Conservation (phyloP, 2,797 vertebrate species). For the Rhinogobio ventralis region DNA sequence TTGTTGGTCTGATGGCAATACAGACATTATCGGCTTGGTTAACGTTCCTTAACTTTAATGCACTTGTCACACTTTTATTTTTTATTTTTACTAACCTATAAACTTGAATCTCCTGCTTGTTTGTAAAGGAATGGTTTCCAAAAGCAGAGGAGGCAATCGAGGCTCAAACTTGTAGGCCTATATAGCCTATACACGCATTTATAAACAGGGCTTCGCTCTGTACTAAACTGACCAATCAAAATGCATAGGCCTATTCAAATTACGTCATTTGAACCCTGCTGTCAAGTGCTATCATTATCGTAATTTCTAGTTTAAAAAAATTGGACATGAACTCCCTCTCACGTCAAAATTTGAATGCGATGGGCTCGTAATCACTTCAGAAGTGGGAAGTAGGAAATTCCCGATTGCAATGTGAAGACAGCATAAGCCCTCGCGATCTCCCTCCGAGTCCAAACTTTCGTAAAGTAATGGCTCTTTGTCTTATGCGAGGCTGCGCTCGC, state of each 20-base stretch:
- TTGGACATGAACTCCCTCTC: too few relatives aligned
- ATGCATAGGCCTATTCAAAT: background rate
- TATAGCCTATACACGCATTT: background rate
- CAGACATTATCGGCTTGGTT: slow-evolving; percentile 19
- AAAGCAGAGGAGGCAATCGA: background rate
- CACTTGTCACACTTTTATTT: background rate
- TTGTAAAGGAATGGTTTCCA: background rate
- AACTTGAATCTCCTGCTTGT: background rate
- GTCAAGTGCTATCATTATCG: too few relatives aligned
- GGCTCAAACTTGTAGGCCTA: background rate
- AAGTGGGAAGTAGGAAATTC: too few relatives aligned
- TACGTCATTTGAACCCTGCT: too few relatives aligned
- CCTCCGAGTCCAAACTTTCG: too few relatives aligned
- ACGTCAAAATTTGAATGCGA: too few relatives aligned
- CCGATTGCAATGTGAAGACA: too few relatives aligned
- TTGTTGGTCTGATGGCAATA: slow-evolving; percentile 8
- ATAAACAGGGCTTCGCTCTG: background rate
- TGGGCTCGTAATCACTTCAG: too few relatives aligned
- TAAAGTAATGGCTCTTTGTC: too few relatives aligned
- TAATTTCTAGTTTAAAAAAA: too few relatives aligned
- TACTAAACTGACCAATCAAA: background rate
- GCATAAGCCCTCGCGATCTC: too few relatives aligned
- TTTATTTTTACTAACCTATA: background rate
- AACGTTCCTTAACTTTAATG: slow-evolving; percentile 7
- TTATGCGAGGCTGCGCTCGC: too few relatives aligned